phyloP scores from a whole-genome alignment of 2,797 vertebrate genomes.

The Echiichthys vipera region DNA sequence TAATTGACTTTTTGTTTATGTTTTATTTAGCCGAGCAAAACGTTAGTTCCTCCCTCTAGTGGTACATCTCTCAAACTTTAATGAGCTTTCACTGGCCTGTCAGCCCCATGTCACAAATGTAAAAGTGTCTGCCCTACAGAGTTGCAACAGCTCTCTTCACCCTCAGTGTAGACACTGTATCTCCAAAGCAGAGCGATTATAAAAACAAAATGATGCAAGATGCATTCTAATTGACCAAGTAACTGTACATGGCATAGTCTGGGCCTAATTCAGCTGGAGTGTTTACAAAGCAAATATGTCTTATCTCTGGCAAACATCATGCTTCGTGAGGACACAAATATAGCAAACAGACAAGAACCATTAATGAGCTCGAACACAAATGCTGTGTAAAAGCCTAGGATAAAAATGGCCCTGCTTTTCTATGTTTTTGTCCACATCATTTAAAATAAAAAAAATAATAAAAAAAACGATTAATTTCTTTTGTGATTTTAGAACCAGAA shows the following conservation, averaged over 20 bases:
- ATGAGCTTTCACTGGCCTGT: conserved; percentile 42
- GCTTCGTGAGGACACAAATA: conserved; percentile 13
- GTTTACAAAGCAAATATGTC: conserved; percentile 11
- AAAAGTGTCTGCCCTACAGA: conserved; percentile 8
- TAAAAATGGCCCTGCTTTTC: conserved; percentile 34
- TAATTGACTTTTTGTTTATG: conserved; percentile 25
- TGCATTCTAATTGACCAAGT: background rate
- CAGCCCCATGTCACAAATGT: conserved; percentile 22
- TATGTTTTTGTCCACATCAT: background rate
- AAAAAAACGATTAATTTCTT: background rate
- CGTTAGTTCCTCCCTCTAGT: conserved; percentile 67
- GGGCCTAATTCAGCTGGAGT: background rate
- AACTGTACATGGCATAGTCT: background rate
- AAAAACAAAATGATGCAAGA: background rate
- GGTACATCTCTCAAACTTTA: conserved; percentile 48
- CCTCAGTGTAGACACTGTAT: conserved; percentile 1
- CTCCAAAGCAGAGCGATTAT: conserved; percentile 17
- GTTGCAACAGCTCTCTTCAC: background rate
- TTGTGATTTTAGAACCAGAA: background rate
- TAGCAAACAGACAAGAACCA: conserved; percentile 29
- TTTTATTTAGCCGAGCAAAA: conserved; percentile 50
- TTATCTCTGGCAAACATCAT: conserved; percentile 1
- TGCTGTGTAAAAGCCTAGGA: conserved; percentile 23
- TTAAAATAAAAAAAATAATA: background rate
- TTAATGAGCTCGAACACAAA: conserved; percentile 39